Evolutionary conservation across 2,888 invertebrate genomes (phyloP), one percentile per base, ranked within the genome.

Genomic region (Shargacucullia verbasci): DNA sequence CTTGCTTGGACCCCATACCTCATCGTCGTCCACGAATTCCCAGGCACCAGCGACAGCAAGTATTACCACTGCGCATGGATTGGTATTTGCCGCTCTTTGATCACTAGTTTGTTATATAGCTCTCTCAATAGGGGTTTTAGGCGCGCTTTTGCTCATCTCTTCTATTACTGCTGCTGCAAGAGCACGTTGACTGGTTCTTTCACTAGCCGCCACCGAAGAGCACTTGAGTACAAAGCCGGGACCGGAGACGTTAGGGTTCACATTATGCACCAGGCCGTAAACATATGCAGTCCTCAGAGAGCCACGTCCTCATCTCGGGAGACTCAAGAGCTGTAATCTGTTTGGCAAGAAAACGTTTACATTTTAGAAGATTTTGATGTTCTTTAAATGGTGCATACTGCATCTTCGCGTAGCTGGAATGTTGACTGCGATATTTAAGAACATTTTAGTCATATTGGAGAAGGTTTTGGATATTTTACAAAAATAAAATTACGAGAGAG

Each of bases 81-180:
- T 54, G 97, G 96, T 0, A 87, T 97, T 11, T 94, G 95, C 70
- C 96, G 97, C 69, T 95, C 96, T 0, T 95, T 96, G 68, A 84
- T 97, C 64, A 96, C 96, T 64, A 96, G 95, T 70, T 91, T 96
- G 15, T 81, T 97, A 0, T 92, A 89, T 81, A 95, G 96, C 76
- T 86, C 95, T 4, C 88, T 95, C n/a, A 96, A 97, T 79, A 90
- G 94, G 8, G 95, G 95, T 80, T 97, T 97, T 80, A 94, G 97
- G 34, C 95, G 94, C 58, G 96, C 97, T 6, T 97, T 96, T 82
- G 91, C 95, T 11, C 96, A 96, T 79, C 89, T 97, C 8, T 97
- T 97, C 81, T 96, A 96, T 79, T 97, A 97, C 79, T 97, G 97
- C 80, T 97, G 96, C 82, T 97, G 97, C 88, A 97, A 97, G 85